These are phyloP conservation scores for Varanus salvator DNA, from an alignment of 2,113 vertebrate genomes.

Conservation along the genomic window DNA sequence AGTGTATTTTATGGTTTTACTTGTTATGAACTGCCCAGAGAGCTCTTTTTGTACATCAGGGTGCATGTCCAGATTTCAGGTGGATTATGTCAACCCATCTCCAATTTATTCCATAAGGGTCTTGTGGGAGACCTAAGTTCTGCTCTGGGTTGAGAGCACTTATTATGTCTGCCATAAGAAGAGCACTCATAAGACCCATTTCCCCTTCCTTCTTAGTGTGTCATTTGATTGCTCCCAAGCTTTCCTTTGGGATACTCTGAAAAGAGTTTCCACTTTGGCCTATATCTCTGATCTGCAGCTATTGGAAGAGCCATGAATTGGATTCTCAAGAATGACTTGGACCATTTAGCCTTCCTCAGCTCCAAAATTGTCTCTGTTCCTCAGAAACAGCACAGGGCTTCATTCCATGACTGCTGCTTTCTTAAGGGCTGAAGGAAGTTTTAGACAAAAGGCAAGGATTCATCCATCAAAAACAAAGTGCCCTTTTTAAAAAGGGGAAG, in stretches of 20 bases:
- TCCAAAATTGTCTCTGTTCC: not conserved
- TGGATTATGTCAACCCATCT: not conserved
- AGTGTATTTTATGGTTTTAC: too few relatives aligned
- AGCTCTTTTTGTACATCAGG: not conserved
- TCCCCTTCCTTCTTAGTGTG: not conserved
- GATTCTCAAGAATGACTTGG: not conserved
- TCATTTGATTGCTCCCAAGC: not conserved
- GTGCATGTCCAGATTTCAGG: not conserved
- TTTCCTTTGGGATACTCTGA: not conserved
- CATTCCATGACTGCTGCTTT: not conserved
- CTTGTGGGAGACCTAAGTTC: not conserved
- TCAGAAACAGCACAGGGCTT: not conserved
- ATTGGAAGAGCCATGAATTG: not conserved
- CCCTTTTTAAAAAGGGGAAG: not conserved
- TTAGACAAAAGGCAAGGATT: not conserved
- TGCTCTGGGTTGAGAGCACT: not conserved
- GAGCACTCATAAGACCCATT: not conserved
- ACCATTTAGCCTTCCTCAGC: not conserved
- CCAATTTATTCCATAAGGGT: not conserved
- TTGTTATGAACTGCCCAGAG: too few relatives aligned
- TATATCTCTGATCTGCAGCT: slow-evolving; percentile 26
- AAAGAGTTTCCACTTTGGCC: slow-evolving; percentile 29
- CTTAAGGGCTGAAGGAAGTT: not conserved
- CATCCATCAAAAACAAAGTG: not conserved
- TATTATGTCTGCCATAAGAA: not conserved